Base-by-base conservation (phyloP, 1,140 invertebrate species). In the Lucilia sericata region DNA sequence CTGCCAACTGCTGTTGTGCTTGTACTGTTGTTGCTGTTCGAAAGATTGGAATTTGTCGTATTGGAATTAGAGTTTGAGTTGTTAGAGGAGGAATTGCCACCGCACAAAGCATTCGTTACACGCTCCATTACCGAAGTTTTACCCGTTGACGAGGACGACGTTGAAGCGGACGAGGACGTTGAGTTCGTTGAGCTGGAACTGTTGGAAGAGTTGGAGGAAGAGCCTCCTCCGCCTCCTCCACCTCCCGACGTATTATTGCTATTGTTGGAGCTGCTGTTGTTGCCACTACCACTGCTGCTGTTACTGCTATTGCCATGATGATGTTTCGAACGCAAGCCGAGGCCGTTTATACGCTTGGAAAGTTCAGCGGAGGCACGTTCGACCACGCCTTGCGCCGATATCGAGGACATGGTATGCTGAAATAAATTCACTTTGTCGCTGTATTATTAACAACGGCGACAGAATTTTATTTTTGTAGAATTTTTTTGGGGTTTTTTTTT, bases 301-400 rank as follows among this genome's bases (percentile, higher is more conserved):
- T 10, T 42, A 21, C 36, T 42, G 51, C 74, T 47, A 87, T 87
- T 87, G 83, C 93, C 92, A 87, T 92, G 91, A 86, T 92, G 92
- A 89, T 95, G 94, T 87, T 95, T 95, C 84, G 94, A 93, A 85
- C 96, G 93, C 85, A 97, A 92, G 34, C 95, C 95, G 87, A 97
- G 92, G 49, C 96, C 96, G 89, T 96, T 97, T 92, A 97, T 97
- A 86, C 96, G 94, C 88, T 96, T 96, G 82, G 96, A 95, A 84
- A 97, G 92, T 91, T 97, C 96, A 82, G 96, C 96, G 86, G 96
- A 96, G 86, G 96, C 96, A 87, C 96, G 94, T 92, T 97, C 96
- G 89, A 97, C 96, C 88, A 96, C 96, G 86, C 90, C 90, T 85
- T 91, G 90, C 83, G 90, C 90, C 86, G 90, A 91, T 86, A 91